Evolutionary conservation across 2,113 vertebrate genomes (phyloP).

Genomic region (Neodontobutis hainanensis): DNA sequence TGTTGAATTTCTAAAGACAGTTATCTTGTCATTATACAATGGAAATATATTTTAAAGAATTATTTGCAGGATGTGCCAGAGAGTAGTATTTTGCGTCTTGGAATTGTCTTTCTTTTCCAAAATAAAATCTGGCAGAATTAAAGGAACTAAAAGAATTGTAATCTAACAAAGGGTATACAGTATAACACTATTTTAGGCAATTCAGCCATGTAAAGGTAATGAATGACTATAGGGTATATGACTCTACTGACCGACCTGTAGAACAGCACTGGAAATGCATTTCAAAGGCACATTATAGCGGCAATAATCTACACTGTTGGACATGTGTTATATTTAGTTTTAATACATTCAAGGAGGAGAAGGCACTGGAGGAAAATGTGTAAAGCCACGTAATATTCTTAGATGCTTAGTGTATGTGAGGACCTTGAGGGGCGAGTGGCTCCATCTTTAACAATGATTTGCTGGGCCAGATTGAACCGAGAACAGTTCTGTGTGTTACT

Average conservation of each 20-base stretch:
- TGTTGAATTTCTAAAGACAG: no score
- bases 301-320: slow-evolving; percentile 31
- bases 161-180: neutral
- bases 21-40: no score
- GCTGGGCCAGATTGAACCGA: slow-evolving; percentile 11
- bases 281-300: neutral
- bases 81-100: no score
- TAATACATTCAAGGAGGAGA: slow-evolving; percentile 24
- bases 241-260: no score
- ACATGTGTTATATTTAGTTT: slow-evolving; percentile 43
- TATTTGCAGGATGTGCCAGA: no score
- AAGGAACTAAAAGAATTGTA: no score
- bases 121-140: no score
- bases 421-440: slow-evolving; percentile 1
- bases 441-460: slow-evolving; percentile 26
- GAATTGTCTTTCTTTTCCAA: no score
- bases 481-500: neutral
- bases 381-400: slow-evolving; percentile 9
- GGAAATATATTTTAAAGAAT: no score
- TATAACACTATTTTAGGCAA: slow-evolving; percentile 22
- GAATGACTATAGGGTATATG: no score
- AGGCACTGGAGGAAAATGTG: slow-evolving; percentile 16
- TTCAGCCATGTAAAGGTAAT: no score
- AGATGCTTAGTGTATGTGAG: slow-evolving; percentile 13
- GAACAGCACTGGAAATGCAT: no score